phyloP scores from a whole-genome alignment of 2,113 vertebrate genomes.

The Butorides virescens region DNA sequence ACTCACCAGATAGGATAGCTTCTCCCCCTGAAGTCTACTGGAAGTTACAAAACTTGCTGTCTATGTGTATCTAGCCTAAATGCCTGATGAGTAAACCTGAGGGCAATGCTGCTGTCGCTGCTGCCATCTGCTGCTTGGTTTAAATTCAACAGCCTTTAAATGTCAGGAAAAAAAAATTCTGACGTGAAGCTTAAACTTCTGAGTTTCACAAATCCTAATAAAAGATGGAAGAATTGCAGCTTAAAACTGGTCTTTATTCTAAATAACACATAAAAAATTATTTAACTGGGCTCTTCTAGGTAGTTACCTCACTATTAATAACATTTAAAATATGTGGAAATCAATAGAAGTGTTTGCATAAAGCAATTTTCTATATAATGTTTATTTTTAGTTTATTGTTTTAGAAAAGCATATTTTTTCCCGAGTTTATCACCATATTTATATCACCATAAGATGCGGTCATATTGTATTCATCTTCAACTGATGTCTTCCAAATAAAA shows the following conservation, averaged over 20 bases:
- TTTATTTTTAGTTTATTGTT: neutral
- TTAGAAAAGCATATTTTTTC: accelerated
- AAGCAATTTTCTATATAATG: neutral
- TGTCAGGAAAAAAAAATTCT: neutral
- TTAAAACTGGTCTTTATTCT: neutral
- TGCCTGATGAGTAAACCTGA: accelerated
- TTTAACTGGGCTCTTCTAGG: neutral
- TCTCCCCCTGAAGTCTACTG: neutral
- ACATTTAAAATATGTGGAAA: neutral
- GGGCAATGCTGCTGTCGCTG: neutral
- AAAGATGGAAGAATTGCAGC: neutral
- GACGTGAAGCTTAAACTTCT: accelerated
- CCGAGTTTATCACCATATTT: neutral
- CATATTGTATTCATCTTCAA: neutral
- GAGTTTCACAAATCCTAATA: neutral
- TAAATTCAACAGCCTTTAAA: neutral
- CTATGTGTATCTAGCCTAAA: accelerated
- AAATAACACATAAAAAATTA: neutral
- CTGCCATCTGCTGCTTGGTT: conserved; percentile 35
- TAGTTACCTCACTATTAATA: neutral
- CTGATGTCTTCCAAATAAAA: neutral
- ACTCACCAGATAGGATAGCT: neutral
- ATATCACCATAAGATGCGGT: neutral
- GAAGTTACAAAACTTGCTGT: neutral
- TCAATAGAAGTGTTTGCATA: neutral